These are phyloP conservation scores for Rhopalosiphum nymphaeae DNA, from an alignment of 2,888 invertebrate genomes.

Conservation along the genomic window DNA sequence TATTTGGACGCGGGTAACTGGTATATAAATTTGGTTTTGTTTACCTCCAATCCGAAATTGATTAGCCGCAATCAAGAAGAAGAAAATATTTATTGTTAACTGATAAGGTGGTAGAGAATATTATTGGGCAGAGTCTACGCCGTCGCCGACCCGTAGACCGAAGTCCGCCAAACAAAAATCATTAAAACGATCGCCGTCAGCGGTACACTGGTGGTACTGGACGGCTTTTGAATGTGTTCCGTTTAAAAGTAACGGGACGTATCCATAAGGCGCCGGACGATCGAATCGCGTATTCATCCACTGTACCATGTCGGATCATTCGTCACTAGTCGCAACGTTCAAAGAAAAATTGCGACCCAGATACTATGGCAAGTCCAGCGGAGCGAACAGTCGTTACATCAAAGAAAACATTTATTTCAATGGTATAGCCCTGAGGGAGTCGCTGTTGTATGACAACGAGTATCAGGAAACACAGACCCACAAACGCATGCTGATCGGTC, in stretches of 20 bases:
- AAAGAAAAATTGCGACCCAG: slow-evolving; percentile 51
- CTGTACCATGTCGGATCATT: slow-evolving; percentile 50
- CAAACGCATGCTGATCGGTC: slow-evolving; percentile 4
- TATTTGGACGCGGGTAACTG: neutral
- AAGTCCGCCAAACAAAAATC: neutral
- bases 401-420: slow-evolving; percentile 60
- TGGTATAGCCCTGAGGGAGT: slow-evolving; percentile 49
- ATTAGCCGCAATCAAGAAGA: neutral
- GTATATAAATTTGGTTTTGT: neutral
- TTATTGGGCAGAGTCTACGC: neutral
- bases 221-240: neutral
- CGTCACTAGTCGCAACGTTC: slow-evolving; percentile 51
- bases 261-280: neutral
- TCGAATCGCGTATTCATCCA: neutral
- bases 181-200: neutral
- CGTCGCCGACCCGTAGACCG: neutral
- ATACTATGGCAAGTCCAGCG: slow-evolving; percentile 16
- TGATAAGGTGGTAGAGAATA: neutral
- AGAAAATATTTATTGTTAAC: neutral
- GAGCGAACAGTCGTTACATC: slow-evolving; percentile 50
- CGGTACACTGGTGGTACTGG: too few species aligned
- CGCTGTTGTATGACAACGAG: slow-evolving; percentile 39
- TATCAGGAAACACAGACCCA: neutral
- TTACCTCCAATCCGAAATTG: neutral
- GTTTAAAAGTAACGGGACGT: neutral